A percentile compares a stretch with the other conserved stretches of the same genome.
These are phyloP conservation scores for Huso huso DNA, from an alignment of 2,797 vertebrate species.

Conservation along the genomic window DNA sequence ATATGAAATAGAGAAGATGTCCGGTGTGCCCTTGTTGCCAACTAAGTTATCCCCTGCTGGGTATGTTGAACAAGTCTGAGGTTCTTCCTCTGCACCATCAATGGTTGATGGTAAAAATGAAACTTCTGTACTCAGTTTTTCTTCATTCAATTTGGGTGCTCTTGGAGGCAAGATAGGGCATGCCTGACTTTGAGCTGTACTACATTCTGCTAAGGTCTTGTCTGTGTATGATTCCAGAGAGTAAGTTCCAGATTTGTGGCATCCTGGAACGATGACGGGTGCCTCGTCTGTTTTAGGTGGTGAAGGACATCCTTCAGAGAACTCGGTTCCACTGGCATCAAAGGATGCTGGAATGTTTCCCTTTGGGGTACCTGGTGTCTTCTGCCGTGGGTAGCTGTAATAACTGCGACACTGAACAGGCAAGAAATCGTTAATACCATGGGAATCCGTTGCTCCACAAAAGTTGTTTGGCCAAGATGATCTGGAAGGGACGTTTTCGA, in stretches of 20 bases:
- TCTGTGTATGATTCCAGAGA: constrained; percentile 75
- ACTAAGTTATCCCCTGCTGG: constrained; percentile 56
- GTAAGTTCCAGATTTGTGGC: constrained; percentile 84
- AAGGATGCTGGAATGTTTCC: constrained; percentile 75
- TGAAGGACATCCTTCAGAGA: constrained; percentile 22
- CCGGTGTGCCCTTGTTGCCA: constrained; percentile 52
- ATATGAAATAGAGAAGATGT: constrained; percentile 57
- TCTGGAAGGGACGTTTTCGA: constrained; percentile 64
- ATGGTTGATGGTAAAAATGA: constrained; percentile 48
- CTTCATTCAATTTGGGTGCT: constrained; percentile 64
- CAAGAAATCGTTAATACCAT: constrained; percentile 65
- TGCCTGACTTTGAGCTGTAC: constrained; percentile 78
- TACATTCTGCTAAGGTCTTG: constrained; percentile 57
- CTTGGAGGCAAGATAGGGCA: constrained; percentile 89
- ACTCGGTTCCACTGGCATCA: constrained; percentile 61
- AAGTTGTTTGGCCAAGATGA: constrained; percentile 91
- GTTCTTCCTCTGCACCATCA: constrained; percentile 59
- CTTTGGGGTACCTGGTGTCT: constrained; percentile 75
- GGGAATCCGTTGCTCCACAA: constrained; percentile 62
- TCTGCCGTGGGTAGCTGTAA: constrained; percentile 92
- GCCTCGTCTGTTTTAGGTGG: constrained; percentile 44
- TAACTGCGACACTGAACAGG: constrained; percentile 76
- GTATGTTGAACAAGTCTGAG: constrained; percentile 42
- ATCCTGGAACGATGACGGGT: constrained; percentile 46
- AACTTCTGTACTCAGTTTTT: constrained; percentile 48